Percentiles rank a stretch among this genome's conserved stretches.
Evolutionary conservation across 1,140 invertebrate genomes (phyloP).

Genomic region (Yoshiicerus persimilis): DNA sequence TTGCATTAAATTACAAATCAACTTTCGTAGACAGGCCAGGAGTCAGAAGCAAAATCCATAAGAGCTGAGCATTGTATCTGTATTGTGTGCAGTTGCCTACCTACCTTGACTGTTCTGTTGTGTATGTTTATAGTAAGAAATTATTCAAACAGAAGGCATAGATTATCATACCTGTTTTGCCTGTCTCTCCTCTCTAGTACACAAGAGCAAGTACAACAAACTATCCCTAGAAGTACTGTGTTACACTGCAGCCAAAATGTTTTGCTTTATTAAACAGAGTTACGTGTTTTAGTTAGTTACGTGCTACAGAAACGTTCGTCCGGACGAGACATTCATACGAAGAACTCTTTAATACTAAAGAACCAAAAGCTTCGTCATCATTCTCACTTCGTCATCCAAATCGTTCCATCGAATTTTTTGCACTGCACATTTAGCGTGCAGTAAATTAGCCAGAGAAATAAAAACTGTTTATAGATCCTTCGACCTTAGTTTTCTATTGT

Average conservation of each 20-base stretch:
- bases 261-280: background rate
- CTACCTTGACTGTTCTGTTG: background rate
- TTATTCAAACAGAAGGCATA: background rate
- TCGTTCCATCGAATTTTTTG: conserved; percentile 11
- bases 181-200: background rate
- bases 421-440: background rate
- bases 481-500: background rate
- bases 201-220: background rate
- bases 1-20: no score
- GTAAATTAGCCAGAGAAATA: background rate
- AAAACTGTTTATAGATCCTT: background rate
- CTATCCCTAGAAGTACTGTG: background rate
- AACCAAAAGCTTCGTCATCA: background rate
- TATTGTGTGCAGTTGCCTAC: background rate
- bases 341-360: background rate
- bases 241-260: background rate
- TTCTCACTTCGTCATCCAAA: background rate
- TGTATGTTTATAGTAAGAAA: background rate
- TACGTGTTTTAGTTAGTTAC: background rate
- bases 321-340: background rate
- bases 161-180: background rate
- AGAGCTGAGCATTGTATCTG: no score
- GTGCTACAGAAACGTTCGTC: background rate
- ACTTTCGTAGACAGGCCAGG: no score
- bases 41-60: no score